Evolutionary conservation across 2,113 vertebrate genomes (phyloP), one percentile per base, ranked within the genome.

Genomic region (Tragelaphus strepsiceros): DNA sequence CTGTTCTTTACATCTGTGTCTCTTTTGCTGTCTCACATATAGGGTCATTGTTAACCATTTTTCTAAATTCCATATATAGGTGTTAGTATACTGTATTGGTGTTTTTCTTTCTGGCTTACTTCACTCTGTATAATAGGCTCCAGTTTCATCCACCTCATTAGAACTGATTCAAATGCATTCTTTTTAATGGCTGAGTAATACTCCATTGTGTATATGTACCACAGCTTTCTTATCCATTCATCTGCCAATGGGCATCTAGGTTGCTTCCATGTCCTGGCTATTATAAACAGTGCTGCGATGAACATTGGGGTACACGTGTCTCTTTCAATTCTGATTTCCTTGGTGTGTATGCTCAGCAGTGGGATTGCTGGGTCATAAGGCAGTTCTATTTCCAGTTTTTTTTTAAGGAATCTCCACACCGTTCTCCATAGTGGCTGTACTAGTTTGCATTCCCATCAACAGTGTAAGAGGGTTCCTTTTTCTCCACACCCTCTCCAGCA

Each of bases 261-360:
- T 71, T 71, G 17, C 3, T 71, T 5, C n/a, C 64, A 71, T 71
- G 64, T 35, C 17, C 64, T 71, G n/a, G n/a, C 2, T 71, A 71
- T 11, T 35, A 9, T 71, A 71, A 71, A 21, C 64, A 71, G 64
- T 21, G 32, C 8, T 71, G 17, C 0, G 2, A 35, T 71, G 17
- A 71, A 35, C 19, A 71, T 0, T 35, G 17, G 17, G n/a, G 4
- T 71, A 6, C n/a, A 71, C 2, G 19, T 71, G 64, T 71, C n/a
- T 35, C 64, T 71, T 71, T 35, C 8, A 35, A 3, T 71, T 71
- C 17, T 12, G 8, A 17, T 71, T 71, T 35, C n/a, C n/a, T 35
- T 0, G 0, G n/a, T 35, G 64, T 71, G 4, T 35, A 2, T 35
- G n/a, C 9, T n/a, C 64, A 71, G 19, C 64, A 35, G 4, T 71